Percentiles rank a stretch among this genome's conserved stretches.
These are phyloP conservation scores for Busseola fusca DNA, from an alignment of 2,888 invertebrate species.

Conservation along the genomic window DNA sequence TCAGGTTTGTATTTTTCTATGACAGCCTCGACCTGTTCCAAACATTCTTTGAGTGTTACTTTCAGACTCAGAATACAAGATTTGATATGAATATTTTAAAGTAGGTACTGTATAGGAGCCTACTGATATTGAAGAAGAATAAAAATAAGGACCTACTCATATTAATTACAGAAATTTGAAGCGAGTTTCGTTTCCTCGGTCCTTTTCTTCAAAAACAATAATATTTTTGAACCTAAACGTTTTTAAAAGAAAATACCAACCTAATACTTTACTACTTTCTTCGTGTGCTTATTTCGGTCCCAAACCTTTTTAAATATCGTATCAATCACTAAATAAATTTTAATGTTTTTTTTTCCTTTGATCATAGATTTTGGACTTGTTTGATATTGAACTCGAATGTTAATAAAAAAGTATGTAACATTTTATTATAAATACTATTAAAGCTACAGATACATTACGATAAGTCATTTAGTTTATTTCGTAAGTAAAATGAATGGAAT, in stretches of 20 bases:
- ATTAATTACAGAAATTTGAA: neutral
- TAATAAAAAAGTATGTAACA: neutral
- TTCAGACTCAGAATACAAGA: too few relatives aligned
- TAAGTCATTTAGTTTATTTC: neutral
- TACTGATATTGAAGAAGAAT: neutral
- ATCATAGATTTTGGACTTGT: neutral
- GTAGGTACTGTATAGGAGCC: neutral
- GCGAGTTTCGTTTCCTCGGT: too few relatives aligned
- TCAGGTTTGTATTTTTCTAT: neutral
- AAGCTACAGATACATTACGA: neutral
- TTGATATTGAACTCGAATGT: neutral
- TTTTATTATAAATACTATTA: neutral
- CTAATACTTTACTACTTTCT: too few relatives aligned
- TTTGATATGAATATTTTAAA: neutral
- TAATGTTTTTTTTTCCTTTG: too few relatives aligned
- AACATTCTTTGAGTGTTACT: neutral
- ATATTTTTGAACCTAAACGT: neutral
- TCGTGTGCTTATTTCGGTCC: neutral
- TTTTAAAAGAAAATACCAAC: neutral
- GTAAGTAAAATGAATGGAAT: conserved; percentile 31
- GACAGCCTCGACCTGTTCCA: neutral
- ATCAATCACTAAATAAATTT: neutral
- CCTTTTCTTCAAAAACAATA: neutral
- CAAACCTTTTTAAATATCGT: neutral
- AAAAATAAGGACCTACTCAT: neutral